A percentile compares a stretch with the other conserved stretches of the same genome.
Conservation (phyloP, 2,797 vertebrate genomes). For the Bradypodion ventrale region DNA sequence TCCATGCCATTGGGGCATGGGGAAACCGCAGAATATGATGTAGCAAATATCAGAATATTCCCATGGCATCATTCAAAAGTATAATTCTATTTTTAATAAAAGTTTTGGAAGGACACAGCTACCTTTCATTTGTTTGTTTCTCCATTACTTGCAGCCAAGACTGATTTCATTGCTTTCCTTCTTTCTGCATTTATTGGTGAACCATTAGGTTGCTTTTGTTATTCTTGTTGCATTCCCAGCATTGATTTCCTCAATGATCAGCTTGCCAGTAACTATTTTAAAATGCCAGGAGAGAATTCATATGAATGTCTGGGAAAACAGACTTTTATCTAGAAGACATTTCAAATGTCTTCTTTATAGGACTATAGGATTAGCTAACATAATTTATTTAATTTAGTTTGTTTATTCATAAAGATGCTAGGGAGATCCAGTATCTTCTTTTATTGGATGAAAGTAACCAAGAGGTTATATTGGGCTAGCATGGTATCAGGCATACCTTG, state of each 20-base stretch:
- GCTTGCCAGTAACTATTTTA: slow-evolving; percentile 37
- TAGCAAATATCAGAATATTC: background rate
- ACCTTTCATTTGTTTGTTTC: background rate
- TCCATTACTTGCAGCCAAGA: background rate
- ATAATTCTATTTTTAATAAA: background rate
- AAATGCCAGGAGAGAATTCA: background rate
- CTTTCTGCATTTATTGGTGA: background rate
- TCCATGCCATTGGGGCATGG: too few relatives aligned
- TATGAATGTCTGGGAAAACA: background rate
- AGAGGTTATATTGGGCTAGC: background rate
- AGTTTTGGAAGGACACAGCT: background rate
- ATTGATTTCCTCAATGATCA: slow-evolving; percentile 50
- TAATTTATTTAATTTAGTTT: background rate
- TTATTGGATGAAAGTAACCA: background rate
- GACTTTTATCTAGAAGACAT: background rate
- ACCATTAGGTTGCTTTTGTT: slow-evolving; percentile 54
- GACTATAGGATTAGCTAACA: background rate
- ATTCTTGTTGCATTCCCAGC: slow-evolving; percentile 37
- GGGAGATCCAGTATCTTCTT: background rate
- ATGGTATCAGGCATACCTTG: background rate
- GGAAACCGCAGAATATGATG: too few relatives aligned
- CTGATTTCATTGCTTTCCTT: slow-evolving; percentile 12
- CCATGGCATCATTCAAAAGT: background rate
- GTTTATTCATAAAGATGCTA: background rate
- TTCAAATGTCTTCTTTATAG: background rate